Evolutionary conservation across 2,888 invertebrate species (phyloP).

Genomic region (Synanthedon tipuliformis): DNA sequence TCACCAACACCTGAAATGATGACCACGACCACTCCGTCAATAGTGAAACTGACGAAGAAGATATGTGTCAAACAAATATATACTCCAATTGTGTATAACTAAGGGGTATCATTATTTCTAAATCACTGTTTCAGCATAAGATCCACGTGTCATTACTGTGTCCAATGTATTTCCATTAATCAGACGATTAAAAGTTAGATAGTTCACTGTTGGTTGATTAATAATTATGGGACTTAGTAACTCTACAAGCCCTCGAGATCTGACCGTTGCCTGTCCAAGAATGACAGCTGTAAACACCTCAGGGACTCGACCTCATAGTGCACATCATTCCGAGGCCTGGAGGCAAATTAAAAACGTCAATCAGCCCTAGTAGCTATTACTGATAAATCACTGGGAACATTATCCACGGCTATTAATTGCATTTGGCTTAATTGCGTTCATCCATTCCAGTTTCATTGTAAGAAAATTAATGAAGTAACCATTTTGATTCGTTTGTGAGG

Average conservation of each 20-base stretch:
- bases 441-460: slow-evolving; percentile 48
- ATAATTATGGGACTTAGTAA: neutral
- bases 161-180: too few species aligned
- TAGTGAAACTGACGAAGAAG: too few species aligned
- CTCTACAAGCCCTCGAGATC: slow-evolving; percentile 17
- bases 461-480: slow-evolving; percentile 18
- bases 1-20: too few species aligned
- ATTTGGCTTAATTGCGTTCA: slow-evolving; percentile 51
- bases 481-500: slow-evolving; percentile 3
- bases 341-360: slow-evolving; percentile 60
- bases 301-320: slow-evolving; percentile 12
- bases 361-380: slow-evolving; percentile 48
- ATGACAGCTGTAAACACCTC: slow-evolving; percentile 26
- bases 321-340: slow-evolving; percentile 15
- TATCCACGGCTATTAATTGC: slow-evolving; percentile 49
- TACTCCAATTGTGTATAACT: too few species aligned
- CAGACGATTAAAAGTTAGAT: slow-evolving; percentile 7
- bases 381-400: slow-evolving; percentile 53
- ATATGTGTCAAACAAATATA: too few species aligned
- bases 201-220: slow-evolving; percentile 27
- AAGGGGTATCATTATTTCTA: too few species aligned
- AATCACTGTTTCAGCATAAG: too few species aligned
- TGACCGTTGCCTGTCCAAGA: slow-evolving; percentile 28
- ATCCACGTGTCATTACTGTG: too few species aligned
- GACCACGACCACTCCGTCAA: too few species aligned